Conservation (phyloP, 2,888 invertebrate species). For the Drosophila prolongata region DNA sequence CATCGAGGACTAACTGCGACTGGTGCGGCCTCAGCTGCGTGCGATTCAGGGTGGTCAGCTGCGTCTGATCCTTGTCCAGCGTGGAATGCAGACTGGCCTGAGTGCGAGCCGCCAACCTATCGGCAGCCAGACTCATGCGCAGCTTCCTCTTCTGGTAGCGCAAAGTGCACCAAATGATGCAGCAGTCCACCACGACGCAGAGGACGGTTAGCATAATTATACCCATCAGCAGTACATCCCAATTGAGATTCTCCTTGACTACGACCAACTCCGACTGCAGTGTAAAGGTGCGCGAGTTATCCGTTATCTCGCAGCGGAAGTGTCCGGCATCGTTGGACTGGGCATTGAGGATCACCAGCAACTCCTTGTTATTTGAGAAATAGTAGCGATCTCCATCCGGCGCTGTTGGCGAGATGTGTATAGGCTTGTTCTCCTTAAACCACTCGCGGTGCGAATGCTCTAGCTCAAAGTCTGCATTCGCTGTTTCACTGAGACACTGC, state of each 20-base stretch:
- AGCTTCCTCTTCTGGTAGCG: slow-evolving; percentile 75
- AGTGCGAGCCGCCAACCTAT: slow-evolving; percentile 29
- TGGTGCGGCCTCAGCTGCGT: slow-evolving; percentile 71
- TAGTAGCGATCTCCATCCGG: slow-evolving; percentile 89
- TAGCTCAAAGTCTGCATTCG: slow-evolving; percentile 91
- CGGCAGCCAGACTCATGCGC: slow-evolving; percentile 41
- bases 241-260: slow-evolving; percentile 73
- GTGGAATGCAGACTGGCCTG: slow-evolving; percentile 62
- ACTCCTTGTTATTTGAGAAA: slow-evolving; percentile 93
- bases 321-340: slow-evolving; percentile 91
- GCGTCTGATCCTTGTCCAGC: slow-evolving; percentile 77
- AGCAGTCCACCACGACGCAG: slow-evolving; percentile 95
- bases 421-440: slow-evolving; percentile 92
- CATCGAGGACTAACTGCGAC: slow-evolving; percentile 56
- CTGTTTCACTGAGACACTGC: slow-evolving; percentile 87
- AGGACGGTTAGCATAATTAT: slow-evolving; percentile 95
- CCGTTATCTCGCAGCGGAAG: slow-evolving; percentile 96
- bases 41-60: slow-evolving; percentile 78
- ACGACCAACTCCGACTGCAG: slow-evolving; percentile 77
- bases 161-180: slow-evolving; percentile 85
- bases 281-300: slow-evolving; percentile 84
- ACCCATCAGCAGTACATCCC: slow-evolving; percentile 87
- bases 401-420: slow-evolving; percentile 85
- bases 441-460: slow-evolving; percentile 85
- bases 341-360: slow-evolving; percentile 94